Percentiles rank a stretch among this genome's conserved stretches.
These are phyloP conservation scores for Dromiciops gliroides DNA, from an alignment of 2,113 vertebrate genomes.

Conservation along the genomic window DNA sequence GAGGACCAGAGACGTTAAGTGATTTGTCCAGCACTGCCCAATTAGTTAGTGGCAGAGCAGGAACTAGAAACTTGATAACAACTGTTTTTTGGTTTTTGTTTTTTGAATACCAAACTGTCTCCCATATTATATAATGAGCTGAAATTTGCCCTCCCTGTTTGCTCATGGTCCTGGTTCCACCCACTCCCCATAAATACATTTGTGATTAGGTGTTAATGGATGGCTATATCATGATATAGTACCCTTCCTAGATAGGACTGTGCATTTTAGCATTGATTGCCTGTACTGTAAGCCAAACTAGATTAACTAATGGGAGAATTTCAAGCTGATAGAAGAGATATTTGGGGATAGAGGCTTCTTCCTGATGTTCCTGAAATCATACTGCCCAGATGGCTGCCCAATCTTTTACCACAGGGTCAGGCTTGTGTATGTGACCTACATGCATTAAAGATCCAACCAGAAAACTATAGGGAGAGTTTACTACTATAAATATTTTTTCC, in stretches of 20 bases:
- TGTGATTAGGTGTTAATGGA: neutral
- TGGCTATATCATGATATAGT: neutral
- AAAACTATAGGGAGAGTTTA: slow-evolving; percentile 30
- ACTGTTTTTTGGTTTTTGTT: neutral
- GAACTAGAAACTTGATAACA: neutral
- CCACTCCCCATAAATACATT: neutral
- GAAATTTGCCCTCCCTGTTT: neutral
- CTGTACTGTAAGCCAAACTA: neutral
- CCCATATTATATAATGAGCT: neutral
- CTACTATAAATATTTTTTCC: slow-evolving; percentile 16
- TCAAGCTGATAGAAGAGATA: neutral
- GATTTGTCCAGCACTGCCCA: neutral
- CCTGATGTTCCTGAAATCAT: slow-evolving; percentile 39
- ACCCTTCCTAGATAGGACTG: neutral
- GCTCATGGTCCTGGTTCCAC: neutral
- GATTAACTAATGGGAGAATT: slow-evolving; percentile 20
- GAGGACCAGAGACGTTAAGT: neutral
- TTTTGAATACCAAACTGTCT: neutral
- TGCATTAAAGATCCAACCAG: slow-evolving; percentile 7
- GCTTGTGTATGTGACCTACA: neutral
- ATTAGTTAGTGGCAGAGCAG: neutral
- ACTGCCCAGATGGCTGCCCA: slow-evolving; percentile 6
- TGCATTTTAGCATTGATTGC: neutral
- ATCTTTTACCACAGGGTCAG: neutral
- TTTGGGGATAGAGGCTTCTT: slow-evolving; percentile 4